These are phyloP conservation scores for Edolisoma coerulescens DNA, from an alignment of 2,113 vertebrate genomes.

Conservation along the genomic window DNA sequence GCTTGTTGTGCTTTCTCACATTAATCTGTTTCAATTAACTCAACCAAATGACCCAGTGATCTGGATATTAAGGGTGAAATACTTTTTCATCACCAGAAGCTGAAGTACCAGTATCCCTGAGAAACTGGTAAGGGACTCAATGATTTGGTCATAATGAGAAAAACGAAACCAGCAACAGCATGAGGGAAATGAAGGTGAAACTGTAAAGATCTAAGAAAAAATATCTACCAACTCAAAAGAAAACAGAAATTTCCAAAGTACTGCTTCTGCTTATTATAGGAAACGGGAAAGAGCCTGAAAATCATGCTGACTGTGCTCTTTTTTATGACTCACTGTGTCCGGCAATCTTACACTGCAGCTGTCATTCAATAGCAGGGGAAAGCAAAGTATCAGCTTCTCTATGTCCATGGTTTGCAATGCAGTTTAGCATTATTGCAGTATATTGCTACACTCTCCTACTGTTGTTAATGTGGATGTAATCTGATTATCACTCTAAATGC, in stretches of 20 bases:
- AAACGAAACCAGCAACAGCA: neutral
- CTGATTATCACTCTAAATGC: neutral
- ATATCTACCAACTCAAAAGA: neutral
- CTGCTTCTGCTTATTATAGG: constrained; percentile 9
- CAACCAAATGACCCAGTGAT: neutral
- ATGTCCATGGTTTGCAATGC: fast-evolving
- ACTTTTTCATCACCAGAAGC: neutral
- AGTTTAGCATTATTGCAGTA: neutral
- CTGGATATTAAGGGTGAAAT: neutral
- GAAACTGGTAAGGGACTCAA: neutral
- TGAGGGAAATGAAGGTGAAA: neutral
- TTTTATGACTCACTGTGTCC: neutral
- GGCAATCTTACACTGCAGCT: neutral
- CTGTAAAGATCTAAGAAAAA: neutral
- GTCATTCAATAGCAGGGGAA: neutral
- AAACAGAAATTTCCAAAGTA: neutral
- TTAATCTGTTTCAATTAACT: neutral
- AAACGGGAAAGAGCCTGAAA: neutral
- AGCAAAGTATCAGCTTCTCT: neutral
- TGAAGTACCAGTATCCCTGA: neutral
- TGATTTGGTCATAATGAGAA: neutral
- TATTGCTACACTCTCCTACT: neutral
- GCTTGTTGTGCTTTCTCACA: neutral
- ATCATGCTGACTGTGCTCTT: neutral
- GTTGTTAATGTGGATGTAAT: neutral